Conservation (phyloP, 2,113 vertebrate genomes). For the Carassius auratus region DNA sequence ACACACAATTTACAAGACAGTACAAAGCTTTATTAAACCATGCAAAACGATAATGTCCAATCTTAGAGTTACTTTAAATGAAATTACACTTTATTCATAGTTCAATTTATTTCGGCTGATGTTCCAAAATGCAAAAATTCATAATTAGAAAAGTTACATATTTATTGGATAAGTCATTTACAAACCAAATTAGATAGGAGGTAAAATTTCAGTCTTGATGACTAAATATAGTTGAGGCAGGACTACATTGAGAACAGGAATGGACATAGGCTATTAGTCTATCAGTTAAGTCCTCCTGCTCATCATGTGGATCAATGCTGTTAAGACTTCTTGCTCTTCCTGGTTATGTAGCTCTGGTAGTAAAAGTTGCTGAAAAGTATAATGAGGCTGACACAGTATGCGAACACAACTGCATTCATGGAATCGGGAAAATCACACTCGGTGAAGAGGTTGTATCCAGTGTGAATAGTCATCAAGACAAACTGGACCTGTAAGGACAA, state of each 20-base stretch:
- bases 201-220: not conserved
- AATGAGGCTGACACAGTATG: constrained; percentile 75
- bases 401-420: constrained; percentile 71
- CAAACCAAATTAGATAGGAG: not conserved
- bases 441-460: constrained; percentile 74
- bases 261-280: not conserved
- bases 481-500: constrained; percentile 74
- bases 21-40: not conserved
- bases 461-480: constrained; percentile 73
- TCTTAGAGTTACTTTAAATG: too few species aligned
- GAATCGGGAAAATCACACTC: constrained; percentile 73
- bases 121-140: not conserved
- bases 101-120: not conserved
- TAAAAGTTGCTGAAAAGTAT: constrained; percentile 78
- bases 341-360: constrained; percentile 66
- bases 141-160: too few species aligned
- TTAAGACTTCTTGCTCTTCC: constrained; percentile 69
- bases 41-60: not conserved
- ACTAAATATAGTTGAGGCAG: not conserved
- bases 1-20: not conserved
- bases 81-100: constrained; percentile 2
- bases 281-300: not conserved
- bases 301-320: not conserved
- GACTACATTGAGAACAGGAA: not conserved
- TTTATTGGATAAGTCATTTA: not conserved